Conservation (phyloP, 2,888 invertebrate genomes). For the Drosophila koepferae region DNA sequence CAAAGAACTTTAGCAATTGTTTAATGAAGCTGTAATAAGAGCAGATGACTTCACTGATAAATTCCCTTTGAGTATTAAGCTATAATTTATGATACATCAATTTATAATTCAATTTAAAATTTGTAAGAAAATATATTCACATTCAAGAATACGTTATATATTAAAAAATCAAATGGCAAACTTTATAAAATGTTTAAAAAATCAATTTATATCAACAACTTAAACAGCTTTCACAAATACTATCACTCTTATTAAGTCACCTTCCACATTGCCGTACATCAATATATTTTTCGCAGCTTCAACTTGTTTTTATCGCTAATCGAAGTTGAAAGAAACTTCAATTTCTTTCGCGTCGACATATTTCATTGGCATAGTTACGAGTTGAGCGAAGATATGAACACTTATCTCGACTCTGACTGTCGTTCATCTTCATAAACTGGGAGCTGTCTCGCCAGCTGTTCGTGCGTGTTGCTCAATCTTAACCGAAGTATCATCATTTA, state of each 20-base stretch:
- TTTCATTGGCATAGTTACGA: background rate
- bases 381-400: conserved; percentile 12
- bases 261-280: background rate
- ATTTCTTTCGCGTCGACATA: background rate
- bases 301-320: background rate
- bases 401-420: conserved; percentile 21
- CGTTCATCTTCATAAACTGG: conserved; percentile 44
- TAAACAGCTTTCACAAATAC: too few relatives aligned
- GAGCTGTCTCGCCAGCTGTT: conserved; percentile 38
- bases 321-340: background rate
- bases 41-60: too few relatives aligned
- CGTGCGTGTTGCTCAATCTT: conserved; percentile 65
- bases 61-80: too few relatives aligned
- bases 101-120: too few relatives aligned
- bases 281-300: background rate
- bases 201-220: too few relatives aligned
- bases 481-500: conserved; percentile 74
- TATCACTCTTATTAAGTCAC: background rate
- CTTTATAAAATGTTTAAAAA: background rate
- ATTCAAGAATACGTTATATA: too few relatives aligned
- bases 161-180: background rate
- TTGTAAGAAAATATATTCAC: too few relatives aligned
- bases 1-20: too few relatives aligned
- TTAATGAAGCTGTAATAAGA: too few relatives aligned
- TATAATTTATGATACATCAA: too few relatives aligned